These are phyloP conservation scores for Margaritifera margaritifera DNA, from an alignment of 2,888 invertebrate species.

Conservation along the genomic window DNA sequence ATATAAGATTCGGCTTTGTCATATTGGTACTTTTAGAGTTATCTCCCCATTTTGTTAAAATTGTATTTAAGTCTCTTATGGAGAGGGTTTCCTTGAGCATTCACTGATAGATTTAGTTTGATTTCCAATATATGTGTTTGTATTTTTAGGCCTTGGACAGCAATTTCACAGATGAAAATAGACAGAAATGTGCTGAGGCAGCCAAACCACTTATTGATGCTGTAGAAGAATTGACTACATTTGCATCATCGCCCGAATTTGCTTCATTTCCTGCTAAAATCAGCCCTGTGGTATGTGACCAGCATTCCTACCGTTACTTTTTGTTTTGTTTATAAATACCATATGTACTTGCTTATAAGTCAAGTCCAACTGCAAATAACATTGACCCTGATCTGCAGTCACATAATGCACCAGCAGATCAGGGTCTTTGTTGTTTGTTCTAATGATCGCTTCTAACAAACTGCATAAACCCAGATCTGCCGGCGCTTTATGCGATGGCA, in stretches of 20 bases:
- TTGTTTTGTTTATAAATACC: too few relatives aligned
- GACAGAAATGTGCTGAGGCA: conserved; percentile 76
- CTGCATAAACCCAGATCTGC: too few relatives aligned
- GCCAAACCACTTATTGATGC: conserved; percentile 91
- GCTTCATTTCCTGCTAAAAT: conserved; percentile 93
- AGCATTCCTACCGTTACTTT: too few relatives aligned
- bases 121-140: conserved; percentile 18
- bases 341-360: too few relatives aligned
- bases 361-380: too few relatives aligned
- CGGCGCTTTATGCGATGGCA: too few relatives aligned
- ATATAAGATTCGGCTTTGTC: too few relatives aligned
- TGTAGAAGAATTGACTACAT: conserved; percentile 91
- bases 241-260: conserved; percentile 95
- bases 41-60: neutral
- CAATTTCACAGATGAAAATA: conserved; percentile 83
- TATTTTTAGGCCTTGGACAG: conserved; percentile 78
- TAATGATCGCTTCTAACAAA: too few relatives aligned
- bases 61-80: neutral
- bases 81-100: neutral
- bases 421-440: too few relatives aligned
- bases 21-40: conserved; percentile 1
- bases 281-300: conserved; percentile 78
- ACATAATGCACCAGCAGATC: too few relatives aligned
- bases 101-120: neutral
- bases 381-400: too few relatives aligned